A percentile compares a stretch with the other conserved stretches of the same genome.
Evolutionary conservation across 2,888 invertebrate genomes (phyloP).

Genomic region (Apodemia duryi): DNA sequence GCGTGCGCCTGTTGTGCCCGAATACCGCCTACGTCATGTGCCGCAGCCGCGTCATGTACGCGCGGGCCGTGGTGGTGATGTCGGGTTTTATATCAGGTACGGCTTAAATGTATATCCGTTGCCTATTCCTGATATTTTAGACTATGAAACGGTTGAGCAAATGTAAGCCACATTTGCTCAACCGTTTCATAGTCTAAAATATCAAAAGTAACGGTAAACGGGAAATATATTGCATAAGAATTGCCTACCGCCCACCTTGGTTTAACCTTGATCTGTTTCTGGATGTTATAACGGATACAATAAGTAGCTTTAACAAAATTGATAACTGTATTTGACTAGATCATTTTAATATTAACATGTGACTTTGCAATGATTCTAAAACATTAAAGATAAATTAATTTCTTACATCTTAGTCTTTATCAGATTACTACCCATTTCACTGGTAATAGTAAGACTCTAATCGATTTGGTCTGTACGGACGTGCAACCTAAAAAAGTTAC

Average conservation of each 20-base stretch:
- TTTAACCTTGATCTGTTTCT: conserved; percentile 2
- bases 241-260: conserved; percentile 14
- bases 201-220: background rate
- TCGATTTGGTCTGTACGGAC: conserved; percentile 23
- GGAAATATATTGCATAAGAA: conserved; percentile 13
- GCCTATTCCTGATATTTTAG: background rate
- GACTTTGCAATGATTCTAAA: background rate
- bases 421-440: conserved; percentile 23
- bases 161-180: too few species aligned
- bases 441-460: conserved; percentile 17
- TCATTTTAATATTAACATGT: conserved; percentile 18
- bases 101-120: background rate
- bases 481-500: background rate
- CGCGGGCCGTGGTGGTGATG: background rate
- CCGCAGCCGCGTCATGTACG: conserved; percentile 15
- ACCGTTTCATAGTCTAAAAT: too few species aligned
- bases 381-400: conserved; percentile 12
- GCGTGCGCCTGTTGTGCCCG: conserved; percentile 22
- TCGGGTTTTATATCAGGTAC: background rate
- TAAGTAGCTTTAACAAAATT: background rate
- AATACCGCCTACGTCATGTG: conserved; percentile 22
- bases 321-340: background rate
- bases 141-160: conserved; percentile 9
- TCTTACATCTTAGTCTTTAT: background rate
- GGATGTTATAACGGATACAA: conserved; percentile 5